These are phyloP conservation scores for Ridgeia piscesae DNA, from an alignment of 1,140 invertebrate genomes.

Conservation along the genomic window DNA sequence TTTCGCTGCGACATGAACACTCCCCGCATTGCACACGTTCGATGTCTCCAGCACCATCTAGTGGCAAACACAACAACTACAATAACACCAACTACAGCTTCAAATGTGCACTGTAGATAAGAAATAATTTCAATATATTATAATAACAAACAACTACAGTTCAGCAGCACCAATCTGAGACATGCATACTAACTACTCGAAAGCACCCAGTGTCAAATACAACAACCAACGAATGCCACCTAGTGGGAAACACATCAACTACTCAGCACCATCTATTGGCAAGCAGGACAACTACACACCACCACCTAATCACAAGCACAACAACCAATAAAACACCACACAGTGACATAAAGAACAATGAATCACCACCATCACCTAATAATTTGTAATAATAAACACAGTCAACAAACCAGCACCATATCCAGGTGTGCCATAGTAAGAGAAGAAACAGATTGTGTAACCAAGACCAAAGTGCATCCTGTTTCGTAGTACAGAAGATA, in stretches of 20 bases:
- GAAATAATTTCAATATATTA: background rate
- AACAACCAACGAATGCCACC: too few relatives aligned
- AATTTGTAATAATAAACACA: background rate
- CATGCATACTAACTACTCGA: background rate
- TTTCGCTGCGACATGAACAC: slow-evolving; percentile 47
- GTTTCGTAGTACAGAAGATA: background rate
- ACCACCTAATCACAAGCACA: background rate
- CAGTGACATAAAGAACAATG: background rate
- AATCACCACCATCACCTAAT: background rate
- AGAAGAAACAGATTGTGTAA: background rate
- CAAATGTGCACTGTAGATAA: background rate
- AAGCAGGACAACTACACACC: background rate
- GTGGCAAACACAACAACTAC: slow-evolving; percentile 24
- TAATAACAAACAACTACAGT: slow-evolving; percentile 10
- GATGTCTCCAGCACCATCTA: slow-evolving; percentile 55
- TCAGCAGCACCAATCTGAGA: background rate
- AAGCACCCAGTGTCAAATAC: background rate
- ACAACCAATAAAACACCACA: background rate
- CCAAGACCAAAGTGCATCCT: background rate
- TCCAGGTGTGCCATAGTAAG: background rate
- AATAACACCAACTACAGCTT: background rate
- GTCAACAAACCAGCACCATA: too few relatives aligned
- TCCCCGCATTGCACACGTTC: slow-evolving; percentile 37
- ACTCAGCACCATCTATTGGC: background rate
- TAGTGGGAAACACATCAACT: background rate